These are phyloP conservation scores for Hapalemur alaotrensis DNA, from an alignment of 2,797 vertebrate genomes.

Conservation along the genomic window DNA sequence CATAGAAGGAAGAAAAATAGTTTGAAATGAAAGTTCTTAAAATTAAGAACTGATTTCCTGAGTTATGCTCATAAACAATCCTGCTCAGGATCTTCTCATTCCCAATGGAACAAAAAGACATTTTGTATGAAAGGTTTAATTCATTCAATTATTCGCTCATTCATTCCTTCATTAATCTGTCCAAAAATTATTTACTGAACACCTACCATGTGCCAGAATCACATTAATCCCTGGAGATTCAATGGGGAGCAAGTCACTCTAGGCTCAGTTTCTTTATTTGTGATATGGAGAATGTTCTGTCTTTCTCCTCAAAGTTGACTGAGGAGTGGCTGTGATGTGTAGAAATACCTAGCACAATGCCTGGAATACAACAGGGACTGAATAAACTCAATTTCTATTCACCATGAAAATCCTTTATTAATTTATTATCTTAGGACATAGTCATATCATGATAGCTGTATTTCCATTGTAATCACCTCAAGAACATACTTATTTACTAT, in stretches of 20 bases:
- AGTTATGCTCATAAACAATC: background rate
- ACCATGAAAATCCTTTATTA: background rate
- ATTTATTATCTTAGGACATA: background rate
- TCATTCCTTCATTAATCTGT: background rate
- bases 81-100: background rate
- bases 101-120: background rate
- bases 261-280: background rate
- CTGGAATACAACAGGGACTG: background rate
- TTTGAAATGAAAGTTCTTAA: background rate
- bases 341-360: background rate
- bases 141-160: background rate
- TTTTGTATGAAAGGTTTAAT: background rate
- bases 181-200: background rate
- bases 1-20: background rate
- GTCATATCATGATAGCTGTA: background rate
- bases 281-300: background rate
- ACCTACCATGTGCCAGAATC: background rate
- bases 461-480: background rate
- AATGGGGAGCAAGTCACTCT: background rate
- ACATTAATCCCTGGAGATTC: background rate
- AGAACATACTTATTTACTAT: background rate
- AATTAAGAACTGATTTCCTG: background rate
- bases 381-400: background rate
- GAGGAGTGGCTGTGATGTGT: background rate
- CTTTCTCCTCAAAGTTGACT: background rate